These are phyloP conservation scores for Rambutsinella grinnellia DNA, from an alignment of 2,888 invertebrate species.

Conservation along the genomic window DNA sequence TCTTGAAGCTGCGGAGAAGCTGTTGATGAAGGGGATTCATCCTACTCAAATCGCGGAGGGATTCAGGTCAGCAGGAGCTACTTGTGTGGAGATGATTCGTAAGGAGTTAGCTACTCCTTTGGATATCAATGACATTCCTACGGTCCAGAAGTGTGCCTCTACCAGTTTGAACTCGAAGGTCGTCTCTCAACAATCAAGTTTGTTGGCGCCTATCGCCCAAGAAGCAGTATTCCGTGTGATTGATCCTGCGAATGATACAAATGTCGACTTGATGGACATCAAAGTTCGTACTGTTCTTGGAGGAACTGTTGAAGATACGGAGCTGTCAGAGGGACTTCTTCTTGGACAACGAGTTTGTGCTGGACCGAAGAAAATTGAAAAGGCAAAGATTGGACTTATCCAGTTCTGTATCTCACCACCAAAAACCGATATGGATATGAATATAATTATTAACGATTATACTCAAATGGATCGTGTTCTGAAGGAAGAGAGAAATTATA, in stretches of 20 bases:
- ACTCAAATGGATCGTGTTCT: conserved; percentile 99
- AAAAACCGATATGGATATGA: conserved; percentile 99
- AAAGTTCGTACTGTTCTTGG: conserved; percentile 98
- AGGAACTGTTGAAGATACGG: conserved; percentile 96
- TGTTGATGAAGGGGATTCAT: conserved; percentile 91
- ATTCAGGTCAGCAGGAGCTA: conserved; percentile 95
- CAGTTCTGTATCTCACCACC: conserved; percentile 99
- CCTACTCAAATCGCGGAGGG: conserved; percentile 99
- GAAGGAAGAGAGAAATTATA: conserved; percentile 97
- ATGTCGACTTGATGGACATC: conserved; percentile 99
- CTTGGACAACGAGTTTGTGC: conserved; percentile 91
- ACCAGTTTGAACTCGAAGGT: conserved; percentile 99
- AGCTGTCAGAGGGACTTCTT: conserved; percentile 94
- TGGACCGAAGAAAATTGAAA: conserved; percentile 94
- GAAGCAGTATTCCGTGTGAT: conserved; percentile 97
- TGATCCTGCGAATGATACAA: conserved; percentile 94
- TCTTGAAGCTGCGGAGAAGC: conserved; percentile 91
- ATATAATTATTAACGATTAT: conserved; percentile 96
- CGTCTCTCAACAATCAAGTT: conserved; percentile 94
- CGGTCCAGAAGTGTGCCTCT: conserved; percentile 94
- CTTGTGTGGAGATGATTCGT: conserved; percentile 88
- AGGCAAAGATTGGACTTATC: conserved; percentile 98
- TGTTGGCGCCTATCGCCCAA: conserved; percentile 99
- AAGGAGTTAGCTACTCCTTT: conserved; percentile 86
- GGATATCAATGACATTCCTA: conserved; percentile 87